Evolutionary conservation across 2,113 vertebrate genomes (phyloP), one percentile per base, ranked within the genome.

Genomic region (Psammodynastes pulverulentus): DNA sequence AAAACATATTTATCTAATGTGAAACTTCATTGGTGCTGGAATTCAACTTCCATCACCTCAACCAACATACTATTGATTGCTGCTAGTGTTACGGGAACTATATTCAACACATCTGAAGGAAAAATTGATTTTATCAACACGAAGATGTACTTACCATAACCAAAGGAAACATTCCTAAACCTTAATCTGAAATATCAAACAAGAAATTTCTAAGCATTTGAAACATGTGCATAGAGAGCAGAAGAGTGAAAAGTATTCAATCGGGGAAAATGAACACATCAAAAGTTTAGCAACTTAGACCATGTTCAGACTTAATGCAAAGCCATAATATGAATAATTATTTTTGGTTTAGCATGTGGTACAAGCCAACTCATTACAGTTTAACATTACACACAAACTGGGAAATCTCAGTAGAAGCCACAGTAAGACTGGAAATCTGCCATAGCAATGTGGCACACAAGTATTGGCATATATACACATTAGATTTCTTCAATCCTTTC

Each of bases 1-100:
- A 94, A 95, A 85, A 43, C 26, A 79, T 21, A 19, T 23, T 79
- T 52, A 49, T 23, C 67, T n/a, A 52, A 90, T 12, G 10, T 88
- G 39, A 26, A 3, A 52, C 51, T 23, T 17, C 34, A 19, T 52
- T 24, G 51, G 53, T 88, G 87, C 3, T 43, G 19, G 5, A 58
- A 10, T 10, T 26, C 23, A 88, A 51, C 6, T 34, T 51, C 12
- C 86, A 87, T 58, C 53, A 58, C 13, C 52, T 26, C 39, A 15
- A 54, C 19, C 52, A 79, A 79, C 17, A 43, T 43, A 3, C 3
- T 43, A 79, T 21, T 43, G 34, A 9, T 79, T 79, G 72, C 1
- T 43, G 34, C 34, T 43, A 79, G 34, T 79, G 17, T 79, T 43
- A 79, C 1, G 7, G 72, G 34, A 43, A 79, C 2, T 43, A 21